Conservation (phyloP, 2,797 vertebrate species). For the Pipistrellus kuhlii region DNA sequence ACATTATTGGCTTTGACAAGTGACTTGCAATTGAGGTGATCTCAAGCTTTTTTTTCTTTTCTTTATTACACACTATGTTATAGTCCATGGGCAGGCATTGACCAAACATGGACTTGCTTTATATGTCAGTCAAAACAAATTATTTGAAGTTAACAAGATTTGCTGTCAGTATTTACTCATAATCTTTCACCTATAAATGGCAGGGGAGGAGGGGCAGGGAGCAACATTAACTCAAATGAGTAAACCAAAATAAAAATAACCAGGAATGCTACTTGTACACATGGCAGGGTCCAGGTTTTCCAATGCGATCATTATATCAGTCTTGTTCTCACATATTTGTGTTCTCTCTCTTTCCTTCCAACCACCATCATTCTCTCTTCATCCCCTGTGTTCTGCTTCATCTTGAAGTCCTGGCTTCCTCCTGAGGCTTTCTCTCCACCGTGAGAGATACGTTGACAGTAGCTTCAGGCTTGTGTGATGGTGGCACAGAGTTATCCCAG, state of each 20-base stretch:
- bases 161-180: background rate
- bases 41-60: background rate
- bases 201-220: background rate
- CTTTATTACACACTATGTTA: background rate
- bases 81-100: background rate
- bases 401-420: background rate
- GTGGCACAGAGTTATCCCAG: background rate
- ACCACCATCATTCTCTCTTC: background rate
- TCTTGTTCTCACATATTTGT: background rate
- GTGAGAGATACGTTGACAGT: background rate
- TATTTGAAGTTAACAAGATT: conserved; percentile 13
- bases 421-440: background rate
- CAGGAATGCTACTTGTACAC: background rate
- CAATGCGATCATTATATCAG: background rate
- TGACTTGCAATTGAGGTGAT: background rate
- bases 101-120: background rate
- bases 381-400: background rate
- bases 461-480: background rate
- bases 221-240: background rate
- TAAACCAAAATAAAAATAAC: background rate
- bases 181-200: background rate
- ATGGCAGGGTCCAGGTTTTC: background rate
- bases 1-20: background rate
- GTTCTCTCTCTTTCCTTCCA: no score
- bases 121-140: background rate